These are phyloP conservation scores for Pavo muticus DNA, from an alignment of 2,113 vertebrate species.

Conservation along the genomic window DNA sequence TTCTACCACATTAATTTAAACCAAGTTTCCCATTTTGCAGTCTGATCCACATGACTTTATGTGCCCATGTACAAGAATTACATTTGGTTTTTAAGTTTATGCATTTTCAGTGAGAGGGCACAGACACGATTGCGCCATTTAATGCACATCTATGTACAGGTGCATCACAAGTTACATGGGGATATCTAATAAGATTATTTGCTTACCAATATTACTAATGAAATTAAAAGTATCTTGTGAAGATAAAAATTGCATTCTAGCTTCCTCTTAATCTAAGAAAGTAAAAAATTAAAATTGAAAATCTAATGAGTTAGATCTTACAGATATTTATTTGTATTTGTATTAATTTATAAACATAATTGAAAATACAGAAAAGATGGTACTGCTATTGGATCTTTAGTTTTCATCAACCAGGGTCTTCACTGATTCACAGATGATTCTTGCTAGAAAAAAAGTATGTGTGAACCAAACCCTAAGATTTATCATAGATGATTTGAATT, in stretches of 20 bases:
- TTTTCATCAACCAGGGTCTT: not conserved
- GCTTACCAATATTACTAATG: not conserved
- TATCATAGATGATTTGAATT: not conserved
- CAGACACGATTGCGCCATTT: too few relatives aligned
- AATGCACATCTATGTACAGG: too few relatives aligned
- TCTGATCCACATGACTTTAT: not conserved
- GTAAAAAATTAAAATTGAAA: not conserved
- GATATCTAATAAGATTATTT: not conserved
- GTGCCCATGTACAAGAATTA: too few relatives aligned
- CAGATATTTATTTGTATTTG: not conserved
- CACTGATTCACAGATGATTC: not conserved
- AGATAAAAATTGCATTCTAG: not conserved
- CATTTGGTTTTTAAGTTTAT: not conserved
- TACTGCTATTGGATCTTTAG: not conserved
- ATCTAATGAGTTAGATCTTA: not conserved
- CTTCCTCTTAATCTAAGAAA: not conserved
- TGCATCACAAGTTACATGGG: not conserved
- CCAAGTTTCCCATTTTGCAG: not conserved
- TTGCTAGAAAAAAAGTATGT: not conserved
- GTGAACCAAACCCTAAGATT: not conserved
- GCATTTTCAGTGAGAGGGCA: not conserved
- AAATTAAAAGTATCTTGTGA: not conserved
- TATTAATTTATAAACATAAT: too few relatives aligned
- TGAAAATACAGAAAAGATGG: not conserved
- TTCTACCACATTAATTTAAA: not conserved